phyloP scores from a whole-genome alignment of 2,113 vertebrate species.

The Rhinoderma darwinii region DNA sequence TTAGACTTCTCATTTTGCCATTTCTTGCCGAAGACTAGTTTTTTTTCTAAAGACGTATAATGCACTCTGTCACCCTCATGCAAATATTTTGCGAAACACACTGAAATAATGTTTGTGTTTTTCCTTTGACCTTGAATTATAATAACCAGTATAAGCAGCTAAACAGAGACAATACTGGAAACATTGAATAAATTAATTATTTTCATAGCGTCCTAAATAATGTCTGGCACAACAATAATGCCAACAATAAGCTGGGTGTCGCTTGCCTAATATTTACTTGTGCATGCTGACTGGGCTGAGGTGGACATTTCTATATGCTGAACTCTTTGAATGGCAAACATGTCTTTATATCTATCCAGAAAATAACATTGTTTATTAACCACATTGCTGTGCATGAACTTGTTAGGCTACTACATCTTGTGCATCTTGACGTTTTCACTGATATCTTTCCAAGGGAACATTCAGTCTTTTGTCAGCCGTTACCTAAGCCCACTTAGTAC shows the following conservation, averaged over 20 bases:
- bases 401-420: neutral
- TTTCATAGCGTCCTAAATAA: neutral
- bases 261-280: neutral
- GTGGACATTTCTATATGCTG: neutral
- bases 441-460: slow-evolving; percentile 25
- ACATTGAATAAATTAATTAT: neutral
- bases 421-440: neutral
- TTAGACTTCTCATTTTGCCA: neutral
- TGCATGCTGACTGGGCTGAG: neutral
- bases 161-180: neutral
- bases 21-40: neutral
- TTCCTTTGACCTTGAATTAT: neutral
- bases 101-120: neutral
- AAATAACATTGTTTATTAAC: neutral
- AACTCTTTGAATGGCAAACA: neutral
- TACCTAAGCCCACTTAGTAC: slow-evolving; percentile 56
- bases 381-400: neutral
- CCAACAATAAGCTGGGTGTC: neutral
- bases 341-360: neutral
- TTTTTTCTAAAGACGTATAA: neutral
- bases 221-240: neutral
- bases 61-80: neutral
- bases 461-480: slow-evolving; percentile 32
- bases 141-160: neutral
- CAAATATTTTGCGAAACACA: neutral